A percentile compares a stretch with the other conserved stretches of the same genome.
Conservation (phyloP, 2,113 vertebrate species). For the Notarius lentiginosus region DNA sequence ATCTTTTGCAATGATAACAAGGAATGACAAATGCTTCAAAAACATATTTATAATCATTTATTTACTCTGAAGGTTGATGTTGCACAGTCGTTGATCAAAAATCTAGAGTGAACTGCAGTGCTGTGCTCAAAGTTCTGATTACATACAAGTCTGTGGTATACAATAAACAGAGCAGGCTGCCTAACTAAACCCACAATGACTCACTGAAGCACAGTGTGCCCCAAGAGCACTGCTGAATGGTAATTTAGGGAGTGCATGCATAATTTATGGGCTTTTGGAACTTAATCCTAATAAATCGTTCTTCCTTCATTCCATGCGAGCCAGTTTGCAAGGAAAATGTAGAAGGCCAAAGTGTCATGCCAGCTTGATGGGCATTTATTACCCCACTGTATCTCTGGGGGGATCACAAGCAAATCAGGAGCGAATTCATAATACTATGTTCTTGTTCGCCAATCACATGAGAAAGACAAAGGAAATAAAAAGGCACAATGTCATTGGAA, state of each 20-base stretch:
- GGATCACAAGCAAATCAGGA: slow-evolving; percentile 45
- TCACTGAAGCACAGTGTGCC: slow-evolving; percentile 56
- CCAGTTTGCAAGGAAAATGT: slow-evolving; percentile 57
- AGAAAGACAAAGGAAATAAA: slow-evolving; percentile 23
- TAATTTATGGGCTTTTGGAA: slow-evolving; percentile 72
- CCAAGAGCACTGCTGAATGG: slow-evolving; percentile 64
- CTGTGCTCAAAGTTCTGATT: slow-evolving; percentile 13
- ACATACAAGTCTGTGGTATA: slow-evolving; percentile 16
- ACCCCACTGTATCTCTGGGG: slow-evolving; percentile 43
- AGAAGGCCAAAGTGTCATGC: slow-evolving; percentile 52
- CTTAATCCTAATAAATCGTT: slow-evolving; percentile 77
- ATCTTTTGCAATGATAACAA: not conserved
- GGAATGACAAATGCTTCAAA: not conserved
- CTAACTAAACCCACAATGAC: slow-evolving; percentile 49
- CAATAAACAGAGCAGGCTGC: slow-evolving; percentile 32
- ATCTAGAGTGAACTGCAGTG: slow-evolving; percentile 11
- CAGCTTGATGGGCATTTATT: slow-evolving; percentile 60
- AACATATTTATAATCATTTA: slow-evolving; percentile 30
- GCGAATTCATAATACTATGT: slow-evolving; percentile 48
- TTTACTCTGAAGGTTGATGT: not conserved
- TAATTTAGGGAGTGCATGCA: slow-evolving; percentile 70
- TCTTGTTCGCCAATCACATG: slow-evolving; percentile 52
- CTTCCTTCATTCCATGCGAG: slow-evolving; percentile 59
- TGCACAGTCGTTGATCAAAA: slow-evolving; percentile 3
- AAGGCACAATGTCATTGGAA: slow-evolving; percentile 50